Percentiles rank a stretch among this genome's conserved stretches.
phyloP scores from a whole-genome alignment of 2,888 invertebrate genomes.

The Cephalotes varians region DNA sequence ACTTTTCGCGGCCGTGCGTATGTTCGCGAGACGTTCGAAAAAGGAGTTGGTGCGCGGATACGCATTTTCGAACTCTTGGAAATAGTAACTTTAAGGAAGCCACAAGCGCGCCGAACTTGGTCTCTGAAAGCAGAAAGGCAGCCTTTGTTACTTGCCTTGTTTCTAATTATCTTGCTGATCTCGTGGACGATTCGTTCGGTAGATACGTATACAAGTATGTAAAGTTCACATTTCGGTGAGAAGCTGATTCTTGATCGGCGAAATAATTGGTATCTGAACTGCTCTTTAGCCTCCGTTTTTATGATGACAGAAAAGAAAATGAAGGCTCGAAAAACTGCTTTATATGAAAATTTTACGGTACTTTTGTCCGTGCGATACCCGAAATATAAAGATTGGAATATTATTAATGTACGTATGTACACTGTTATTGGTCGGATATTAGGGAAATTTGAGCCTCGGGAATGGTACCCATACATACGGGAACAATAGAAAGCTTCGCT shows the following conservation, averaged over 20 bases:
- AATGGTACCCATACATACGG: background rate
- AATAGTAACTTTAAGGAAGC: slow-evolving; percentile 28
- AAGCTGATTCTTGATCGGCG: background rate
- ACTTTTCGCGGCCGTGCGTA: background rate
- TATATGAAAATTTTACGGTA: background rate
- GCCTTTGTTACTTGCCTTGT: background rate
- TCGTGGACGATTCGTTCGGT: background rate
- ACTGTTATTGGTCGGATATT: background rate
- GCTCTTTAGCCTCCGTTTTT: background rate
- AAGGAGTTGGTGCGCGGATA: too few species aligned
- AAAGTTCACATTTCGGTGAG: background rate
- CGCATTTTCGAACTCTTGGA: slow-evolving; percentile 8
- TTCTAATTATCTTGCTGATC: background rate
- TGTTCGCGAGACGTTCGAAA: background rate
- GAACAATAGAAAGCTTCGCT: background rate
- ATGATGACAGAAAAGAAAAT: background rate
- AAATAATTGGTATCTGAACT: background rate
- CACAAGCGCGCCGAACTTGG: background rate
- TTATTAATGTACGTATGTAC: background rate
- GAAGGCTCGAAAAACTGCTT: background rate
- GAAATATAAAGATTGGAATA: background rate
- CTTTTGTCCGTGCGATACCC: background rate
- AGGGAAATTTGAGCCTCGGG: slow-evolving; percentile 3
- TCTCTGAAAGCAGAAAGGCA: background rate
- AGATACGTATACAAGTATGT: background rate